Percentiles rank a stretch among this genome's conserved stretches.
Conservation (phyloP, 92 coral and sea anemone genomes). For the Anthopleura xanthogrammica region DNA sequence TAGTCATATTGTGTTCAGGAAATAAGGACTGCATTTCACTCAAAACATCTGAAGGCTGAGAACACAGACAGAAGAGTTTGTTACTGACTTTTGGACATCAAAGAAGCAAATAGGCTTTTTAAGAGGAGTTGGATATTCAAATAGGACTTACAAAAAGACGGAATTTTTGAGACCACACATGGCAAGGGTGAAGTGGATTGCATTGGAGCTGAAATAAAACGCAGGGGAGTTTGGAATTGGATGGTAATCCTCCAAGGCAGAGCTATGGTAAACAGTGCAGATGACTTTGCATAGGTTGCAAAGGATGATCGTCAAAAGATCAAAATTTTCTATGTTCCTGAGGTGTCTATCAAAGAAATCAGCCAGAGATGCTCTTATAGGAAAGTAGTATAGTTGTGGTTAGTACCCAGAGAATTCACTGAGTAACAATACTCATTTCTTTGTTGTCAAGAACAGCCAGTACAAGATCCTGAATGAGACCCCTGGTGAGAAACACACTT, state of each 20-base stretch:
- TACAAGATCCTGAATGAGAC: slow-evolving; percentile 22
- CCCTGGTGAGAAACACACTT: slow-evolving; percentile 9
- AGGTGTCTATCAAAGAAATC: too few relatives aligned
- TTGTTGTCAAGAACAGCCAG: slow-evolving; percentile 33
- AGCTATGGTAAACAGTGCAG: slow-evolving; percentile 36
- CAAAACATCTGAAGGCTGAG: too few relatives aligned
- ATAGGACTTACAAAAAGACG: too few relatives aligned
- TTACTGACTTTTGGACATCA: too few relatives aligned
- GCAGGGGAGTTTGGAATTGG: slow-evolving; percentile 50
- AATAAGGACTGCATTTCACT: too few relatives aligned
- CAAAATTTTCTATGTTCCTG: too few relatives aligned
- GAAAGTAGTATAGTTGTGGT: not conserved
- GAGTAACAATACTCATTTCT: not conserved
- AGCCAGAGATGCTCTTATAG: too few relatives aligned
- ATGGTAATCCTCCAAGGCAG: slow-evolving; percentile 33
- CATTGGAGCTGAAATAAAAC: slow-evolving; percentile 44
- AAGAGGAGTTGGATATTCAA: too few relatives aligned
- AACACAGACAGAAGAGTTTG: too few relatives aligned
- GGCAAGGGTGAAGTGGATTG: slow-evolving; percentile 53
- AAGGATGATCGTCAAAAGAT: slow-evolving; percentile 1
- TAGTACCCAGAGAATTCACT: not conserved
- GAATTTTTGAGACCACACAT: slow-evolving; percentile 43
- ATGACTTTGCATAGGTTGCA: slow-evolving; percentile 32
- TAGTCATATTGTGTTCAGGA: too few relatives aligned
- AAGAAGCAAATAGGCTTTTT: too few relatives aligned